Evolutionary conservation across 1,140 invertebrate species (phyloP).

Genomic region (Cotesia typhae): DNA sequence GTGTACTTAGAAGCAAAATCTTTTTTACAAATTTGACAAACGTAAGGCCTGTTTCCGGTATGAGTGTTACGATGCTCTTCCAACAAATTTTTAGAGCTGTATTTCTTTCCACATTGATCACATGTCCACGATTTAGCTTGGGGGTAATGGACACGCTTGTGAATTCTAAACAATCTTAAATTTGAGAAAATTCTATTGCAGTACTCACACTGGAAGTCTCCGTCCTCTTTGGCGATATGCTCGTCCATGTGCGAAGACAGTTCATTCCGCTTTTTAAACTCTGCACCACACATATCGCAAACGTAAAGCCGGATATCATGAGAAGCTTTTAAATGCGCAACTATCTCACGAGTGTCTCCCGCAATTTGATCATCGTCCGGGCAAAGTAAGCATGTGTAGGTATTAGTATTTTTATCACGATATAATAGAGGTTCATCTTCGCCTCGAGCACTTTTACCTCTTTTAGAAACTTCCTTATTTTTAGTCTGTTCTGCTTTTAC

Average conservation of each 20-base stretch:
- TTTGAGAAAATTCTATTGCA: slow-evolving; percentile 74
- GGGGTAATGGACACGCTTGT: slow-evolving; percentile 72
- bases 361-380: slow-evolving; percentile 59
- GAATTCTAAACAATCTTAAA: slow-evolving; percentile 70
- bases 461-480: slow-evolving; percentile 43
- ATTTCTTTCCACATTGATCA: slow-evolving; percentile 72
- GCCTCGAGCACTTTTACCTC: slow-evolving; percentile 41
- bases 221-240: slow-evolving; percentile 71
- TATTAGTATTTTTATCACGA: slow-evolving; percentile 60
- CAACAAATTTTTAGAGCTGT: slow-evolving; percentile 72
- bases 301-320: slow-evolving; percentile 75
- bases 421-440: slow-evolving; percentile 55
- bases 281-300: slow-evolving; percentile 75
- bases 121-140: slow-evolving; percentile 73
- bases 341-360: slow-evolving; percentile 70
- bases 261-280: slow-evolving; percentile 72
- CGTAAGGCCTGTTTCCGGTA: slow-evolving; percentile 73
- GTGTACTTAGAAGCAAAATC: slow-evolving; percentile 82
- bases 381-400: slow-evolving; percentile 72
- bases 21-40: slow-evolving; percentile 74
- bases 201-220: slow-evolving; percentile 73
- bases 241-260: slow-evolving; percentile 74
- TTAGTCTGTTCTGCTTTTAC: slow-evolving; percentile 42
- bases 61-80: slow-evolving; percentile 78
- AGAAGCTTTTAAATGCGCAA: slow-evolving; percentile 68